Evolutionary conservation across 2,888 invertebrate genomes (phyloP).

Genomic region (Panorpa germanica): DNA sequence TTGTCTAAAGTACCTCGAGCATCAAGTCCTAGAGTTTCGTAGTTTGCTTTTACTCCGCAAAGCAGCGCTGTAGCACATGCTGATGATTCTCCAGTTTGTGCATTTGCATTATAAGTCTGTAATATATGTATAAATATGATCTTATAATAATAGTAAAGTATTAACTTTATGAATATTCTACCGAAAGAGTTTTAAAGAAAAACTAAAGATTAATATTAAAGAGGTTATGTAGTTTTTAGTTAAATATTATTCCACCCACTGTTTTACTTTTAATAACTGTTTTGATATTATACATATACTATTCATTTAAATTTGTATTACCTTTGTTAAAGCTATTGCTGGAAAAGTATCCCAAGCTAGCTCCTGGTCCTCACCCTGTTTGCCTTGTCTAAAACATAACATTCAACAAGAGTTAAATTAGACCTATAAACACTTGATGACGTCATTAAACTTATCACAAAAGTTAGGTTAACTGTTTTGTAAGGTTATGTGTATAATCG

Average conservation of each 20-base stretch:
- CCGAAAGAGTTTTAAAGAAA: not conserved
- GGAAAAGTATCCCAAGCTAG: constrained; percentile 48
- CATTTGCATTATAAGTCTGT: constrained; percentile 47
- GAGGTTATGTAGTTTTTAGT: too few species aligned
- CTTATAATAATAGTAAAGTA: not conserved
- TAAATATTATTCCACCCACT: too few species aligned
- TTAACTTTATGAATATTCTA: constrained; percentile 4
- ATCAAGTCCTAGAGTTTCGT: constrained; percentile 39
- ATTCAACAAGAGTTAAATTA: too few species aligned
- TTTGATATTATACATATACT: too few species aligned
- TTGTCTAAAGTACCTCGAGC: constrained; percentile 34
- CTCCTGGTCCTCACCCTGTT: constrained; percentile 39
- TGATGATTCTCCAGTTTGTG: constrained; percentile 46
- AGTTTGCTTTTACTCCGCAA: constrained; percentile 47
- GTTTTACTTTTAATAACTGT: too few species aligned
- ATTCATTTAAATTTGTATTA: constrained; percentile 19
- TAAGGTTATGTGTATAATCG: too few species aligned
- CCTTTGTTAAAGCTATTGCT: constrained; percentile 42
- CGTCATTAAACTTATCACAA: too few species aligned
- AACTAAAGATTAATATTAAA: too few species aligned
- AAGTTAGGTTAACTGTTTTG: too few species aligned
- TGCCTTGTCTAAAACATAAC: too few species aligned
- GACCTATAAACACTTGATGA: too few species aligned
- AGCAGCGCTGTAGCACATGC: constrained; percentile 46
- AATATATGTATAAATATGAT: constrained; percentile 12